phyloP scores from a whole-genome alignment of 1,140 invertebrate genomes.

The Riptortus pedestris region DNA sequence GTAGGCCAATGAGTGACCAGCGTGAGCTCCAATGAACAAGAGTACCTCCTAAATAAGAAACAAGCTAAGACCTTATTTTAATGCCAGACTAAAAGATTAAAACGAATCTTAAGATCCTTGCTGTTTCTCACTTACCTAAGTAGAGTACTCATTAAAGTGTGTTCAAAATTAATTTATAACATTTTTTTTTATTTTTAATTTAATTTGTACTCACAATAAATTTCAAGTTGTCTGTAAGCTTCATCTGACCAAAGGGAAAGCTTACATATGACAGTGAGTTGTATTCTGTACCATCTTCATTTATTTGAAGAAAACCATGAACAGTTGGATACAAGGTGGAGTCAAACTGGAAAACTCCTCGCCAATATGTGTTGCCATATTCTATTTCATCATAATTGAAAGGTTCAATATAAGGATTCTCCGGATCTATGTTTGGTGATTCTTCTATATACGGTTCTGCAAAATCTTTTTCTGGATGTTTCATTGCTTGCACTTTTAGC shows the following conservation, averaged over 20 bases:
- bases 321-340: slow-evolving; percentile 53
- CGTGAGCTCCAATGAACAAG: too few species aligned
- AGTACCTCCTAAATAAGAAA: too few species aligned
- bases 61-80: too few species aligned
- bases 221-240: slow-evolving; percentile 42
- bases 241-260: slow-evolving; percentile 42
- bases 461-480: slow-evolving; percentile 27
- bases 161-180: too few species aligned
- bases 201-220: too few species aligned
- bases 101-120: too few species aligned
- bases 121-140: too few species aligned
- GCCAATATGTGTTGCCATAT: slow-evolving; percentile 36
- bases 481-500: slow-evolving; percentile 28
- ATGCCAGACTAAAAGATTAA: too few species aligned
- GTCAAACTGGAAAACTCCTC: slow-evolving; percentile 48
- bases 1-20: too few species aligned
- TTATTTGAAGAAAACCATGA: slow-evolving; percentile 44
- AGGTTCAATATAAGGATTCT: background rate
- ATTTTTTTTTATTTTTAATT: too few species aligned
- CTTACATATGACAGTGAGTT: slow-evolving; percentile 38
- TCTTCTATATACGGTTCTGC: slow-evolving; percentile 8
- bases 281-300: slow-evolving; percentile 44
- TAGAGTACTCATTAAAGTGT: too few species aligned
- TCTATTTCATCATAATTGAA: slow-evolving; percentile 7
- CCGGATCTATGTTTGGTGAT: background rate